Percentiles rank a stretch among this genome's conserved stretches.
Evolutionary conservation across 2,888 invertebrate species (phyloP).

Genomic region (Malachius bipustulatus): DNA sequence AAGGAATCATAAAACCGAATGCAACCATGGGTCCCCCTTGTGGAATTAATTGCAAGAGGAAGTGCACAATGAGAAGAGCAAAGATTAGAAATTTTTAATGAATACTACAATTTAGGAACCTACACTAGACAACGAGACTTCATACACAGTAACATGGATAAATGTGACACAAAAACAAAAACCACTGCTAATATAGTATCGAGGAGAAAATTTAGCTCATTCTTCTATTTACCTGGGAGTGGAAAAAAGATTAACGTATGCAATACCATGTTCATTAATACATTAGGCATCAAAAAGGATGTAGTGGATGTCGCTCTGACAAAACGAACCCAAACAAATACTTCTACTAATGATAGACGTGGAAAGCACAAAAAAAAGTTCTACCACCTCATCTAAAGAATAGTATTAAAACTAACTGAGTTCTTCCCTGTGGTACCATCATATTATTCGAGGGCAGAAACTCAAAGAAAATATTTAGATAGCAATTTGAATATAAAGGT

Average conservation of each 20-base stretch:
- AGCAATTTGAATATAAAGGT: too few species aligned
- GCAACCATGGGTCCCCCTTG: neutral
- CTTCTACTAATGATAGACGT: slow-evolving; percentile 9
- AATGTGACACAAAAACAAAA: neutral
- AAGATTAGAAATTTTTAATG: neutral
- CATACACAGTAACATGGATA: slow-evolving; percentile 1
- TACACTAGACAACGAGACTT: slow-evolving; percentile 2
- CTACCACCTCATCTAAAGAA: neutral
- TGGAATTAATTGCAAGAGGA: slow-evolving; percentile 2
- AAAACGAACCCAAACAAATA: slow-evolving; percentile 13
- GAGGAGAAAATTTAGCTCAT: slow-evolving; percentile 1
- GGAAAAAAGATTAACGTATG: slow-evolving; percentile 11
- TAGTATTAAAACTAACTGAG: slow-evolving; percentile 9
- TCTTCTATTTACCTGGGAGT: neutral
- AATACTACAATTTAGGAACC: neutral
- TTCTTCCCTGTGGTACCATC: too few species aligned
- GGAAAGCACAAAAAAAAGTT: slow-evolving; percentile 10
- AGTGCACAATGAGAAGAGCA: neutral
- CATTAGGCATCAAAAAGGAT: slow-evolving; percentile 14
- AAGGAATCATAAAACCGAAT: neutral
- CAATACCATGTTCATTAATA: slow-evolving; percentile 16
- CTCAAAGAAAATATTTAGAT: too few species aligned
- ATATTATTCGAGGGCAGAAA: too few species aligned
- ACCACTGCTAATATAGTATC: too few species aligned
- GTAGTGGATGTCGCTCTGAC: slow-evolving; percentile 16